A percentile compares a stretch with the other conserved stretches of the same genome.
phyloP scores from a whole-genome alignment of 2,797 vertebrate species.

The Rhinella marina region DNA sequence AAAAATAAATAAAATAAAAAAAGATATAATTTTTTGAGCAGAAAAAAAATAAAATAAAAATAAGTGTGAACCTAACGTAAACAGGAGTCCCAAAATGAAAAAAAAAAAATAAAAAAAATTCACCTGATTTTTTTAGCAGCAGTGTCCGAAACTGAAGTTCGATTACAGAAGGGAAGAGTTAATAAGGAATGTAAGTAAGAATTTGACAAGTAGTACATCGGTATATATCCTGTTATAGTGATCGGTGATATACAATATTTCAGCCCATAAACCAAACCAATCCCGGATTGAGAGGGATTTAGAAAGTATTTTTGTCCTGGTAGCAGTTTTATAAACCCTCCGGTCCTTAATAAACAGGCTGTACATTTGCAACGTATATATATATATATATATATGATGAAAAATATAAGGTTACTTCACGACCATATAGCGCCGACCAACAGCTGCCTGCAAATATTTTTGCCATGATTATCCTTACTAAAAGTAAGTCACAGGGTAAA shows the following conservation, averaged over 20 bases:
- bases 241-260: constrained; percentile 50
- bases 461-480: constrained; percentile 96
- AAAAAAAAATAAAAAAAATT: background rate
- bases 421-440: constrained; percentile 87
- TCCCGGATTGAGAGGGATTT: constrained; percentile 48
- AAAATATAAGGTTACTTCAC: constrained; percentile 94
- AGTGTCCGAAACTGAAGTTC: constrained; percentile 12
- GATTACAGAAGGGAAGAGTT: constrained; percentile 32
- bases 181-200: constrained; percentile 57
- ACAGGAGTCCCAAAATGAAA: background rate
- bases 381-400: constrained; percentile 80
- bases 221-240: constrained; percentile 28
- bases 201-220: constrained; percentile 28
- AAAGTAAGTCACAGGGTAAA: constrained; percentile 97
- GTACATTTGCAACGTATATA: constrained; percentile 91
- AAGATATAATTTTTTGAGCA: no score
- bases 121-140: constrained; percentile 8
- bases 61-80: background rate
- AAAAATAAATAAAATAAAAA: no score
- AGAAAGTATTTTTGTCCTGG: constrained; percentile 32
- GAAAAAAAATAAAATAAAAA: background rate
- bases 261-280: constrained; percentile 39
- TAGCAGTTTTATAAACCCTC: constrained; percentile 21
- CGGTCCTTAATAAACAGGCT: constrained; percentile 76
- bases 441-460: constrained; percentile 98